Evolutionary conservation across 1,140 invertebrate genomes (phyloP), one percentile per base, ranked within the genome.

Genomic region (Drosophila truncata): DNA sequence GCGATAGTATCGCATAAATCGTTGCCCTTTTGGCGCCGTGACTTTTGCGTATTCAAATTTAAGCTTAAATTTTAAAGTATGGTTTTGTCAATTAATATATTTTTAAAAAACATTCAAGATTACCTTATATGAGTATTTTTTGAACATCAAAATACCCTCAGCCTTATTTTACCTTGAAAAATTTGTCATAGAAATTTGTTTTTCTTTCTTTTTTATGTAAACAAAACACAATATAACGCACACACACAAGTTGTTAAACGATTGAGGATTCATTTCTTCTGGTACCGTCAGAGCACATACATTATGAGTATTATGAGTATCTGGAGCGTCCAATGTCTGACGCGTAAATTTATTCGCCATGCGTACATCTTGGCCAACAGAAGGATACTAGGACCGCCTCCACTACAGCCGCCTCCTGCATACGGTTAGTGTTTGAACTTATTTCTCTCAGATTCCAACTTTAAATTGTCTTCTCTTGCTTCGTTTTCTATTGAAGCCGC

Each of bases 291-390:
- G 14, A 54, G 13, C 23, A n/a, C 33, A 7, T 11, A 37, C 33
- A 55, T 37, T 37, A 55, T 55, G 52, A 70, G 62, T 39, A 31
- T 65, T 58, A 87, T 92, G 83, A 92, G 84, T 71, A 88, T 92
- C 73, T 91, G 73, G 72, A 78, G 71, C 49, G 73, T 92, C n/a
- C 64, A 69, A 62, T 74, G 71, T 62, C 70, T 85, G 31, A 78
- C 75, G 73, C 58, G 78, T 46, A 83, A 73, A 58, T 85, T 91
- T 47, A 80, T 87, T 47, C 83, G 86, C 33, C 90, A 84, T 74
- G 90, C 91, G 11, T 74, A 87, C 42, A 75, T 92, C 33, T 72
- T 91, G 44, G 82, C 90, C 64, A 78, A 78, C 64, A 66, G 67
- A 47, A 73, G 72, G 35, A 23, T 73, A n/a, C 11, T 79, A 27